Conservation (phyloP, 2,113 vertebrate species). For the Bos javanicus region DNA sequence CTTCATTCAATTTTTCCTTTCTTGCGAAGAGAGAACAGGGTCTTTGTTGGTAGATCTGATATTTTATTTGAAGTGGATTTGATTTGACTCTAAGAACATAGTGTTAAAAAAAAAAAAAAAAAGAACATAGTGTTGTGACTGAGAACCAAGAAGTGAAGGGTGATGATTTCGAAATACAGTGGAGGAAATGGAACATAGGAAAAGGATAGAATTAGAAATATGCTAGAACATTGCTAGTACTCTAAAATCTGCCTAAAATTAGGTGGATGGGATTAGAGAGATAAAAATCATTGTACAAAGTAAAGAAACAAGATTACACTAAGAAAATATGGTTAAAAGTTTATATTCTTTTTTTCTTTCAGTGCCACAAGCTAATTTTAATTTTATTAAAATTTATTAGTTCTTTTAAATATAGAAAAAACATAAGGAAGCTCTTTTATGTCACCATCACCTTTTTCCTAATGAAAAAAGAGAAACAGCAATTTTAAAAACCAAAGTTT, state of each 20-base stretch:
- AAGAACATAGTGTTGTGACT: not conserved
- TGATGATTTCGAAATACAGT: slow-evolving; percentile 19
- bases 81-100: not conserved
- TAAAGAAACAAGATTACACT: not conserved
- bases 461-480: not conserved
- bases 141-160: not conserved
- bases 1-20: not conserved
- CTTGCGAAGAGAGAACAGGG: not conserved
- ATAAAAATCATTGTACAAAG: not conserved
- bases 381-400: slow-evolving; percentile 1
- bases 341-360: not conserved
- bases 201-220: not conserved
- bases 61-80: slow-evolving; percentile 10
- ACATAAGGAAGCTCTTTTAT: not conserved
- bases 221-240: not conserved
- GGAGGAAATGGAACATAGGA: not conserved
- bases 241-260: not conserved
- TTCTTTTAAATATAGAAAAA: not conserved
- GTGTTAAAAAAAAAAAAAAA: not conserved
- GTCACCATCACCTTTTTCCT: not conserved
- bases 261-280: not conserved
- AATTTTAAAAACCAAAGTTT: not conserved
- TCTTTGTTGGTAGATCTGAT: not conserved
- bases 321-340: not conserved
- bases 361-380: not conserved